phyloP scores from a whole-genome alignment of 2,888 invertebrate genomes.

The Aleiodes testaceus region DNA sequence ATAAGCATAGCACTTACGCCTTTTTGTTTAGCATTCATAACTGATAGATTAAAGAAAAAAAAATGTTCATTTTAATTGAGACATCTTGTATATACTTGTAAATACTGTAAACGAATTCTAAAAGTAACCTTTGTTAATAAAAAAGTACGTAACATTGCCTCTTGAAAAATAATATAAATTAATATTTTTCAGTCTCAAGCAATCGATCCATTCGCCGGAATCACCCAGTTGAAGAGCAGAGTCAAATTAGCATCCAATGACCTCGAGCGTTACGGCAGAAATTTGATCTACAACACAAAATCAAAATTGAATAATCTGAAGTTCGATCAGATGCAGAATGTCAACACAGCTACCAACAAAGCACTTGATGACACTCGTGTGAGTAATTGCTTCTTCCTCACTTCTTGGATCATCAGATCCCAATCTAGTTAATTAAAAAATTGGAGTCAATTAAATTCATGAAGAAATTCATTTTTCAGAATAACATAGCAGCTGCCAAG shows the following conservation, averaged over 20 bases:
- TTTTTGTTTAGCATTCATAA: too few species aligned
- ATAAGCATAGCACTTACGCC: too few species aligned
- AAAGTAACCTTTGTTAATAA: too few species aligned
- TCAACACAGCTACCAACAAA: constrained; percentile 47
- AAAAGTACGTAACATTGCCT: too few species aligned
- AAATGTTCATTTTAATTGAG: too few species aligned
- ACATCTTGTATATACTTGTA: too few species aligned
- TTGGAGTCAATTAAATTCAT: too few species aligned
- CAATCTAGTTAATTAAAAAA: too few species aligned
- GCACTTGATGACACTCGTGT: constrained; percentile 45
- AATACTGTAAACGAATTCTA: too few species aligned
- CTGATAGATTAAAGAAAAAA: too few species aligned
- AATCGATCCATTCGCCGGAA: constrained; percentile 19
- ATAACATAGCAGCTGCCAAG: constrained; percentile 39
- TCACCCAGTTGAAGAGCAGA: constrained; percentile 41
- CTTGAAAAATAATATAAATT: too few species aligned
- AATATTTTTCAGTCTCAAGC: constrained; percentile 4
- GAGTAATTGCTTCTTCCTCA: constrained; percentile 24
- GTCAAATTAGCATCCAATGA: constrained; percentile 24
- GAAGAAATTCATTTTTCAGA: background rate
- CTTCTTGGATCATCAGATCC: too few species aligned
- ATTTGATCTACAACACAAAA: constrained; percentile 36
- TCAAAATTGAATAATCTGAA: constrained; percentile 46
- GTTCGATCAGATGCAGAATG: constrained; percentile 43
- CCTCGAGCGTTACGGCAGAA: constrained; percentile 42